phyloP scores from a whole-genome alignment of 1,140 invertebrate genomes.

The Scaptomyza montana region DNA sequence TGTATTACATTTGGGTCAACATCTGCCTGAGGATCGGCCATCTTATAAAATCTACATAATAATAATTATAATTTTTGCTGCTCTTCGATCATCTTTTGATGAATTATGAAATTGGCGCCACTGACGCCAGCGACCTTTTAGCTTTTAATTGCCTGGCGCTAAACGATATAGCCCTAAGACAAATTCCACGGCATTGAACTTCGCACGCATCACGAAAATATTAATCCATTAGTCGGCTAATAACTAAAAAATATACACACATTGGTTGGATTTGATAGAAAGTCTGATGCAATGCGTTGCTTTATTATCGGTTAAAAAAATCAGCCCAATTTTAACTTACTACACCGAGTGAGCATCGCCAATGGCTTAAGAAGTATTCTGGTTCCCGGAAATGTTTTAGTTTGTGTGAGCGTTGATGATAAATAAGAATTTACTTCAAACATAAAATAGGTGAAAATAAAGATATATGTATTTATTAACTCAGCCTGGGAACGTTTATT shows the following conservation, averaged over 20 bases:
- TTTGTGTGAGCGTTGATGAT: too few relatives aligned
- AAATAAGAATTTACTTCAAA: too few relatives aligned
- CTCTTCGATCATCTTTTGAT: constrained; percentile 28
- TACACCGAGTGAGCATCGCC: too few relatives aligned
- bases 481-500: too few relatives aligned
- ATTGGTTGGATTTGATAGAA: constrained; percentile 26
- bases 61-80: not conserved
- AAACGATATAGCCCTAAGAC: constrained; percentile 40
- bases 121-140: constrained; percentile 49
- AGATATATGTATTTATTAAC: too few relatives aligned
- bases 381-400: too few relatives aligned
- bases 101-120: constrained; percentile 73
- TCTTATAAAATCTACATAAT: constrained; percentile 52
- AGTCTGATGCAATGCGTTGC: not conserved
- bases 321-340: not conserved
- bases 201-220: constrained; percentile 50
- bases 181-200: constrained; percentile 60
- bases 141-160: constrained; percentile 40
- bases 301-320: constrained; percentile 17
- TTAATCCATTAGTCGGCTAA: constrained; percentile 54
- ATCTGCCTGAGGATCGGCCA: constrained; percentile 23
- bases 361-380: too few relatives aligned
- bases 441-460: too few relatives aligned
- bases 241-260: constrained; percentile 1
- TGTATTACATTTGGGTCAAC: constrained; percentile 43